Percentiles rank a stretch among this genome's conserved stretches.
These are phyloP conservation scores for Sphenopsis melanotis DNA, from an alignment of 2,797 vertebrate species.

Conservation along the genomic window DNA sequence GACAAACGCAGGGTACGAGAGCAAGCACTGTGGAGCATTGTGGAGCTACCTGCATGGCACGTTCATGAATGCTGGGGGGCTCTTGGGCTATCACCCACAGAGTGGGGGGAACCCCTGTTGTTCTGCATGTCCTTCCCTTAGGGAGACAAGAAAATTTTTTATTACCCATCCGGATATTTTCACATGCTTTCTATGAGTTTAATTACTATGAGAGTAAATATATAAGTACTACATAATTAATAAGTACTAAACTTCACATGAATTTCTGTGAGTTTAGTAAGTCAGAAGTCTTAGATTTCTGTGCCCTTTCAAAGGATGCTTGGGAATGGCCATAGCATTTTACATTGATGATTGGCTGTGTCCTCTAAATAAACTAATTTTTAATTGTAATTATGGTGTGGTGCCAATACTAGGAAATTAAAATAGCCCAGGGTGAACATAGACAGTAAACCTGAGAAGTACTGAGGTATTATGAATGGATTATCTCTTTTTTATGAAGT, in stretches of 20 bases:
- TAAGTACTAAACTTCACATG: not conserved
- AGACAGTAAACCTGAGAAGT: not conserved
- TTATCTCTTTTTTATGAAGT: not conserved
- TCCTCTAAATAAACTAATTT: not conserved
- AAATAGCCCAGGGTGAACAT: not conserved
- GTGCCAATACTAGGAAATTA: not conserved
- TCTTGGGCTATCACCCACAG: not conserved
- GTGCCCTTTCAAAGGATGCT: not conserved
- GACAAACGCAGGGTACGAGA: not conserved
- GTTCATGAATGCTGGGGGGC: not conserved
- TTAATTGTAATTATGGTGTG: not conserved
- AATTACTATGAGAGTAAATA: not conserved
- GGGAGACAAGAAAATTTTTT: not conserved
- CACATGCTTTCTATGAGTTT: not conserved
- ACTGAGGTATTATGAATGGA: not conserved
- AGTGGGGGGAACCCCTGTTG: accelerated
- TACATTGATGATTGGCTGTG: not conserved
- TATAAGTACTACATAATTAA: not conserved
- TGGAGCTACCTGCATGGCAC: accelerated
- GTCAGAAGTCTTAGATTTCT: not conserved
- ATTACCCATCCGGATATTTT: not conserved
- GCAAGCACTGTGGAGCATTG: not conserved
- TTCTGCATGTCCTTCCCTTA: not conserved
- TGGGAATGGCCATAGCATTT: not conserved
- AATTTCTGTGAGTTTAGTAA: not conserved